Evolutionary conservation across 37 sponge, comb jelly and placozoan species (phyloP), one percentile per base, ranked within the genome.

Genomic region (Spongilla lacustris): DNA sequence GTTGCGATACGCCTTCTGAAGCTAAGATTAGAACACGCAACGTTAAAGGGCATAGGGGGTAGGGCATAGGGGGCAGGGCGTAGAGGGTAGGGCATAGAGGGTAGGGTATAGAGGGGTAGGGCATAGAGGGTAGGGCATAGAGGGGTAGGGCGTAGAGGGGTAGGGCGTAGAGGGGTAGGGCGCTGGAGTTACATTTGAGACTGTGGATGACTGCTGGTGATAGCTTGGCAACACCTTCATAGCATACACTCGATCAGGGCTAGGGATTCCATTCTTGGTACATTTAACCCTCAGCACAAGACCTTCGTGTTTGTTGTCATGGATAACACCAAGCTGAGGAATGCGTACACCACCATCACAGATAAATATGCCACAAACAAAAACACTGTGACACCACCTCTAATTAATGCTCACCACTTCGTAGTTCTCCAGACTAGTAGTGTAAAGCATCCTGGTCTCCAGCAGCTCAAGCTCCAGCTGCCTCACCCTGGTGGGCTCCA

Each of bases 361-460:
- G n/a, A n/a, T n/a, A n/a, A n/a, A n/a, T n/a, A n/a, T n/a, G n/a
- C n/a, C n/a, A n/a, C n/a, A n/a, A n/a, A n/a, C n/a, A n/a, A n/a
- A n/a, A n/a, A n/a, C n/a, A n/a, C n/a, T n/a, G n/a, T n/a, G n/a
- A n/a, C n/a, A n/a, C n/a, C n/a, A n/a, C n/a, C n/a, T 58, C 58
- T 14, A 41, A 58, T 58, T 58, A 58, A 58, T 48, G 75, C 93
- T 79, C 31, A 92, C 96, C 32, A 92, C 68, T 23, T 92, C 66
- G 37, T 76, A 92, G 85, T 95, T 93, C 19, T 95, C 93, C 50
- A 87, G 36, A 14, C 73, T 90, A 3, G 90, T 86, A 46, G 93
- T 90, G 83, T 89, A 95, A 4, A 95, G 88, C 73, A 92, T 80
- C 50, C 88, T 83, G 26, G 89, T 95, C 84, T 95, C 90, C n/a